Evolutionary conservation across 2,888 invertebrate genomes (phyloP).

Genomic region (Adela reaumurella): DNA sequence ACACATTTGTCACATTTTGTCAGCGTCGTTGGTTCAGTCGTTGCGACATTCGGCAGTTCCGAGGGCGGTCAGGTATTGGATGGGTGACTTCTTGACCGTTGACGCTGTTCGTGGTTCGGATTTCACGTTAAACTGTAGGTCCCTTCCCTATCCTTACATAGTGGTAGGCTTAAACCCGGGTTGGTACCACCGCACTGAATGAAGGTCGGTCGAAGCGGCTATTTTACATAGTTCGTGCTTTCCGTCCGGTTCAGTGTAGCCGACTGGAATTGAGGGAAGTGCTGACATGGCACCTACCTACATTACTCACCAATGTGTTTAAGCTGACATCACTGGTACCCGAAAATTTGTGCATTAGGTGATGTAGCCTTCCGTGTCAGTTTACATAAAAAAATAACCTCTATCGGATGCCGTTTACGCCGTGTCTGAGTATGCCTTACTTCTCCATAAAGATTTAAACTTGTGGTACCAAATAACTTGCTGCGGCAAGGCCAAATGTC

Average conservation of each 20-base stretch:
- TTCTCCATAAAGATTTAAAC: no score
- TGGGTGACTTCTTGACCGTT: not conserved
- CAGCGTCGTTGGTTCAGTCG: no score
- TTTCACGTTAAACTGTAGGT: not conserved
- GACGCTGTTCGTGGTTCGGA: not conserved
- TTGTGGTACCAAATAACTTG: no score
- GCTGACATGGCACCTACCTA: not conserved
- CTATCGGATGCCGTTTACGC: no score
- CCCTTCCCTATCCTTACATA: not conserved
- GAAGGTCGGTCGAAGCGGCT: not conserved
- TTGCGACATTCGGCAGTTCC: not conserved
- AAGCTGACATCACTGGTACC: no score
- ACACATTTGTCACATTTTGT: no score
- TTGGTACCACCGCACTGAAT: not conserved
- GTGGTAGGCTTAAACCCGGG: not conserved
- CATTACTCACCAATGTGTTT: not conserved
- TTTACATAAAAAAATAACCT: no score
- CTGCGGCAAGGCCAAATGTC: no score
- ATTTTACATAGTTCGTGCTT: not conserved
- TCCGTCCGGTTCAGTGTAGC: not conserved
- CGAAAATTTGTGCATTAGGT: no score
- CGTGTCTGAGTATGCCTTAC: no score
- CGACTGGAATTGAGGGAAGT: not conserved
- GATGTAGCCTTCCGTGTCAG: no score
- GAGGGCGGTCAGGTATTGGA: not conserved